Percentiles rank a stretch among this genome's conserved stretches.
These are phyloP conservation scores for Pollenia labialis DNA, from an alignment of 2,888 invertebrate genomes.

Conservation along the genomic window DNA sequence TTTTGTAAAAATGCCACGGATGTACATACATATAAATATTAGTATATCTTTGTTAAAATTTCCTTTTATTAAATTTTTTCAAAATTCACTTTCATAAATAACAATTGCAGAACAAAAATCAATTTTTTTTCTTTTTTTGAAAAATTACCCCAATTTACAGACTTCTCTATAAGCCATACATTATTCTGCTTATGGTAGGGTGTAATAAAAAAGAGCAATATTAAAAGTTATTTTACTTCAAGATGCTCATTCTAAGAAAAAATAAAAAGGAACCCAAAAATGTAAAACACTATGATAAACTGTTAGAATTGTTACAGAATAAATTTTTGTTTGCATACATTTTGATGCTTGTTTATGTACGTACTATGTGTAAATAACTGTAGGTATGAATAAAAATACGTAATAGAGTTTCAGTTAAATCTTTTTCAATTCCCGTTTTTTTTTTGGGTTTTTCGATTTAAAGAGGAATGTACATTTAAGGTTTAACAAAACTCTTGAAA, in stretches of 20 bases:
- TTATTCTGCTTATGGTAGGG: background rate
- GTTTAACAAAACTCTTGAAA: too few relatives aligned
- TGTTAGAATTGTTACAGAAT: constrained; percentile 41
- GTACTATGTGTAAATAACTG: background rate
- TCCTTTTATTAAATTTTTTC: too few relatives aligned
- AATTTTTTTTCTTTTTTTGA: background rate
- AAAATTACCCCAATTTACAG: background rate
- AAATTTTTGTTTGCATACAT: background rate
- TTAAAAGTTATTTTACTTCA: constrained; percentile 34
- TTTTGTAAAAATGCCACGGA: too few relatives aligned
- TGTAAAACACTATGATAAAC: constrained; percentile 35
- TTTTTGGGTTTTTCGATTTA: too few relatives aligned
- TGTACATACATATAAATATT: too few relatives aligned
- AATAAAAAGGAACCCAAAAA: background rate
- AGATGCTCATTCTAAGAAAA: constrained; percentile 15
- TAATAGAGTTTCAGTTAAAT: too few relatives aligned
- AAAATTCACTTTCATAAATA: too few relatives aligned
- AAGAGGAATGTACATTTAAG: too few relatives aligned
- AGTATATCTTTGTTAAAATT: too few relatives aligned
- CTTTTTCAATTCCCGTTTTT: too few relatives aligned
- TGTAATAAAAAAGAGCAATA: constrained; percentile 38
- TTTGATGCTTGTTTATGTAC: background rate
- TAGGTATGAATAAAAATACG: background rate
- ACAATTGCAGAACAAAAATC: too few relatives aligned
- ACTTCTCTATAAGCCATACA: background rate